phyloP scores from a whole-genome alignment of 2,113 vertebrate genomes.

The Varanus komodoensis region DNA sequence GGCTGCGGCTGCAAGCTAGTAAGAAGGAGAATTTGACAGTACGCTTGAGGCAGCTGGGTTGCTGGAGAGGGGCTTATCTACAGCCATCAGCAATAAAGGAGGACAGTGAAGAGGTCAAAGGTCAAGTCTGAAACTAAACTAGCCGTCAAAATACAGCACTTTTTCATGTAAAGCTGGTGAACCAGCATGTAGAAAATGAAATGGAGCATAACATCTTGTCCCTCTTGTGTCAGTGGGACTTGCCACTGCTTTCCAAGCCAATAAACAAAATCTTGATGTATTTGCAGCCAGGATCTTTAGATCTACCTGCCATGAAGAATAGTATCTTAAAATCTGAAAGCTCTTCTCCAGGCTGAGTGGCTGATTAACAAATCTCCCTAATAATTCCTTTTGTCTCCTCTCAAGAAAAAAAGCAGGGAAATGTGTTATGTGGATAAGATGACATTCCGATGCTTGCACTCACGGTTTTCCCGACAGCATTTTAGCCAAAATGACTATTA shows the following conservation, averaged over 20 bases:
- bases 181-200: neutral
- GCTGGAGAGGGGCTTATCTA: slow-evolving; percentile 13
- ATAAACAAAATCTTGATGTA: neutral
- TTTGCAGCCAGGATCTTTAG: neutral
- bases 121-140: slow-evolving; percentile 13
- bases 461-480: neutral
- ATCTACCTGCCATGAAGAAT: neutral
- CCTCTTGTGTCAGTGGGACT: neutral
- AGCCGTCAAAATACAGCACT: rapidly evolving
- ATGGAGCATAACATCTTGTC: slow-evolving; percentile 11
- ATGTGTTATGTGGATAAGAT: neutral
- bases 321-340: neutral
- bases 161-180: neutral
- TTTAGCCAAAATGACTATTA: neutral
- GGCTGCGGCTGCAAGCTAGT: neutral
- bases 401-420: neutral
- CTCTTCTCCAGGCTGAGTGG: neutral
- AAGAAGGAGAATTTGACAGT: slow-evolving; percentile 3
- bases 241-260: neutral
- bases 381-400: neutral
- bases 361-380: neutral
- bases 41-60: neutral
- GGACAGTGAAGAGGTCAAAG: neutral
- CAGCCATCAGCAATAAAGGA: neutral
- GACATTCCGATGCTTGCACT: neutral